Evolutionary conservation across 2,113 vertebrate genomes (phyloP).

Genomic region (Osmerus eperlanus): DNA sequence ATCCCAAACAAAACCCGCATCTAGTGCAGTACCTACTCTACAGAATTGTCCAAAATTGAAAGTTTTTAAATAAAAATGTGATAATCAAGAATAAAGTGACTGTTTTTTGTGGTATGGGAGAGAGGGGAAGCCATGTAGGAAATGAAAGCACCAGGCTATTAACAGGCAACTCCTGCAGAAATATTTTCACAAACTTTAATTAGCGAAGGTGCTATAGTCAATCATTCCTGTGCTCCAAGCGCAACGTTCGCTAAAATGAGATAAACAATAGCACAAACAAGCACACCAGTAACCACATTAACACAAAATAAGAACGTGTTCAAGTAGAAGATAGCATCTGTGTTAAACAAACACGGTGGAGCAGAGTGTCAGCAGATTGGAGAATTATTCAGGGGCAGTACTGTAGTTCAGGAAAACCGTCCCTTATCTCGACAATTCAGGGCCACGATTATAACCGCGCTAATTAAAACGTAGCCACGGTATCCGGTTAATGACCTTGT

Average conservation of each 20-base stretch:
- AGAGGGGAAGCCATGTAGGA: too few species aligned
- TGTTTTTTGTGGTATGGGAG: too few species aligned
- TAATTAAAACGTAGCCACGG: conserved; percentile 62
- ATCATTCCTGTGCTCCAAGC: conserved; percentile 21
- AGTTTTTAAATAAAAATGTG: too few species aligned
- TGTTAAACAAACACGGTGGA: conserved; percentile 38
- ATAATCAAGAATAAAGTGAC: too few species aligned
- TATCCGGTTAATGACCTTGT: conserved; percentile 47
- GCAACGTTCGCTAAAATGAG: conserved; percentile 13
- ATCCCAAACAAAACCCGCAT: too few species aligned
- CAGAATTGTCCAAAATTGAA: too few species aligned
- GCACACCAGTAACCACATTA: conserved; percentile 18
- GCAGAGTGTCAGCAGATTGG: conserved; percentile 41
- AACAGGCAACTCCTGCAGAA: background rate
- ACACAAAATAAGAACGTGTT: conserved; percentile 27
- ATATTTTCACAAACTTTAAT: conserved; percentile 32
- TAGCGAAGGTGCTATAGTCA: conserved; percentile 23
- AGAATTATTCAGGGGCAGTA: conserved; percentile 31
- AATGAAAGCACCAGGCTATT: conserved; percentile 7
- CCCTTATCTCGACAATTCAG: conserved; percentile 66
- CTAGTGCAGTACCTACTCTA: too few species aligned
- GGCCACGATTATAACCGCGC: conserved; percentile 49
- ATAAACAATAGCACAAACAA: conserved; percentile 27
- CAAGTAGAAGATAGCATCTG: conserved; percentile 47
- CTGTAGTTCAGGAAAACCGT: conserved; percentile 30